These are phyloP conservation scores for Charaxes varanes DNA, from an alignment of 1,140 invertebrate genomes.

Conservation along the genomic window DNA sequence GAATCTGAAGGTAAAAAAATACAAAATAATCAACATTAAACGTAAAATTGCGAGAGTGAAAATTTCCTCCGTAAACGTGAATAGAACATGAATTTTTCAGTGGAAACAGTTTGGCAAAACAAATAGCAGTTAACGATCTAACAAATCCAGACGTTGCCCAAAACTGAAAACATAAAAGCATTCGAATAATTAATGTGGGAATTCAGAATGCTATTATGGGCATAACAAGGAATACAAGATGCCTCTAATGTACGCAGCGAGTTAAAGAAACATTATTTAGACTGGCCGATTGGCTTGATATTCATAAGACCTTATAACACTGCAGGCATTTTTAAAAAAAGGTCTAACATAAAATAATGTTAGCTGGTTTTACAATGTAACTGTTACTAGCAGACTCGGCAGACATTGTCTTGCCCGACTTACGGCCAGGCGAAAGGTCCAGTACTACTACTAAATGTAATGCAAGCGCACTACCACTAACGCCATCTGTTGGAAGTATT, in stretches of 20 bases:
- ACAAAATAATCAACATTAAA: too few relatives aligned
- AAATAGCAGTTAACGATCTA: slow-evolving; percentile 8
- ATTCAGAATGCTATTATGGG: slow-evolving; percentile 16
- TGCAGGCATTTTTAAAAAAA: neutral
- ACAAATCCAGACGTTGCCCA: slow-evolving; percentile 8
- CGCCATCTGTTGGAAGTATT: too few relatives aligned
- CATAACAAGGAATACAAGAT: slow-evolving; percentile 27
- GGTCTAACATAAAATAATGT: neutral
- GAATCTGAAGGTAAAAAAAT: too few relatives aligned
- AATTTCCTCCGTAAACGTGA: too few relatives aligned
- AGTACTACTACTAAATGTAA: too few relatives aligned
- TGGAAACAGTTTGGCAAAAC: slow-evolving; percentile 10
- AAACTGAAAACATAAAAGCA: slow-evolving; percentile 14
- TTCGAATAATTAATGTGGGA: slow-evolving; percentile 19
- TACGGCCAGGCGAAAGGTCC: too few relatives aligned
- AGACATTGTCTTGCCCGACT: too few relatives aligned
- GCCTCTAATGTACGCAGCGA: slow-evolving; percentile 26
- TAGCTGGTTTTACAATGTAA: neutral
- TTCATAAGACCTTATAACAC: slow-evolving; percentile 12
- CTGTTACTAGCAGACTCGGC: too few relatives aligned
- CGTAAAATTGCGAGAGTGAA: too few relatives aligned
- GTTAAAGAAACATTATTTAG: slow-evolving; percentile 27
- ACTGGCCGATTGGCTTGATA: slow-evolving; percentile 20
- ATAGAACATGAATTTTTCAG: too few relatives aligned
- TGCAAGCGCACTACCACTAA: too few relatives aligned